Conservation (phyloP, 2,888 invertebrate species). For the Ametastegia equiseti region DNA sequence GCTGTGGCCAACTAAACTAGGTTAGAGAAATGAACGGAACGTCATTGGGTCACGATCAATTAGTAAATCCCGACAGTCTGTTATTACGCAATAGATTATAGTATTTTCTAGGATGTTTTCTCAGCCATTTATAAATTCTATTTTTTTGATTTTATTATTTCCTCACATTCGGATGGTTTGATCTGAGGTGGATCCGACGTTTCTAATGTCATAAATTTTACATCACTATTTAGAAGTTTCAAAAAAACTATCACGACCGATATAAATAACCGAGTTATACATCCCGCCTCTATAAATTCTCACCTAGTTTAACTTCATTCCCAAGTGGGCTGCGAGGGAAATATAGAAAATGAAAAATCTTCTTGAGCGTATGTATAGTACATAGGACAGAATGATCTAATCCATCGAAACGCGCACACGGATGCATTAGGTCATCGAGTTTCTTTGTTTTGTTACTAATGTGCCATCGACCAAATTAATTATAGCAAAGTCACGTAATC, state of each 20-base stretch:
- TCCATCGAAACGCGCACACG: not conserved
- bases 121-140: not conserved
- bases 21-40: conserved; percentile 36
- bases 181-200: not conserved
- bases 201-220: not conserved
- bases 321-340: not conserved
- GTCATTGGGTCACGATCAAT: conserved; percentile 38
- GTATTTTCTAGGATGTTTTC: conserved; percentile 1
- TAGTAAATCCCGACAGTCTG: conserved; percentile 42
- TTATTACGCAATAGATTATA: conserved; percentile 18
- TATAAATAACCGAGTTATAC: not conserved
- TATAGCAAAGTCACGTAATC: conserved; percentile 37
- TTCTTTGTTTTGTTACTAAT: not conserved
- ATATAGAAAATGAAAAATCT: not conserved
- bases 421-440: conserved; percentile 16
- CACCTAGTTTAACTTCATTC: not conserved
- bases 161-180: not conserved
- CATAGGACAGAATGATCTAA: not conserved
- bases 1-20: conserved; percentile 18
- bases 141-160: not conserved
- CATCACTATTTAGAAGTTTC: not conserved
- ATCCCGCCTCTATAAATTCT: not conserved
- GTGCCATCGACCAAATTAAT: conserved; percentile 33
- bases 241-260: not conserved
- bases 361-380: not conserved